Base-by-base conservation (phyloP, 1,140 invertebrate genomes). In the Bombyx mori region DNA sequence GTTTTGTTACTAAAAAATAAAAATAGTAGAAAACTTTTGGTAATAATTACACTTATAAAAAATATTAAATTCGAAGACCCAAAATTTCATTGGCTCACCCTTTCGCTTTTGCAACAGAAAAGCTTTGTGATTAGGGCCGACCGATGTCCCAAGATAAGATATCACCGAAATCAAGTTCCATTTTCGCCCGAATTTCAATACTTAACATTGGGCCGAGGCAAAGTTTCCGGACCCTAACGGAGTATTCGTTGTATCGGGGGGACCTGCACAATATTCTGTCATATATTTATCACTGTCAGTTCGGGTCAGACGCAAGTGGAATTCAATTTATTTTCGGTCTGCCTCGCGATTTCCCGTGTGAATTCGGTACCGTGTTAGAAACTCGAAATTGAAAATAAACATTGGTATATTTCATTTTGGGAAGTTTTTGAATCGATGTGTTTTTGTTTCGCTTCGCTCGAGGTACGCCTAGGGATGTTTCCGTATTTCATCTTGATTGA, bases 241-340 rank as follows among this genome's bases (percentile, higher is more conserved):
- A 46, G 56, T 60, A 44, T 52, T 12, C 42, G 47, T 56, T 18
- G 44, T 26, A 54, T 52, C 53, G 58, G 44, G 48, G 57, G 42
- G 58, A 62, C 45, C 45, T 50, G 64, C 57, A 64, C 44, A 60
- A 55, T 53, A 64, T 59, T 43, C 45, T 61, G 55, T 65, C 64
- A 63, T 60, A 64, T 62, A 65, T 70, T 64, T 66, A 62, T 73
- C 63, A 65, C 57, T 67, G 63, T 66, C 64, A 54, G 35, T 22
- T 35, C 49, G 58, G 64, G 59, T 69, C 58, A 58, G 57, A 62
- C 50, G 48, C 48, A 59, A 66, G 63, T 64, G 64, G 58, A 69
- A 77, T 73, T 75, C 69, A 79, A 81, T 83, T 79, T 79, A 71
- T 75, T 72, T 77, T 71, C 66, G 63, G 61, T 63, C 54, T 60